Conservation (phyloP, 2,888 invertebrate genomes). For the Euplagia quadripunctaria region DNA sequence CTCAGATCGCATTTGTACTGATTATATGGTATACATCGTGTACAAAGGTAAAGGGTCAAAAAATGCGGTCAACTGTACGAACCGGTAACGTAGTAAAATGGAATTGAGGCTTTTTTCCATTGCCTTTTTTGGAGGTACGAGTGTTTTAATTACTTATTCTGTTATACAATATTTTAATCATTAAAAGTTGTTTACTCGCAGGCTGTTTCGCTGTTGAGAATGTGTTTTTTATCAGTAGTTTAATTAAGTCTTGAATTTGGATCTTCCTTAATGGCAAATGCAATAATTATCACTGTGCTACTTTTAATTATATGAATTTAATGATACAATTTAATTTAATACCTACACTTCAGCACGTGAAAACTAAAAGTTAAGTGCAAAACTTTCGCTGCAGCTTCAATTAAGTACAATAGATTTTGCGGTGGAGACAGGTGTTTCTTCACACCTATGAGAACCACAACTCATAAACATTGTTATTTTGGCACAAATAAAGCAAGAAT, state of each 20-base stretch:
- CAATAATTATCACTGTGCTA: not conserved
- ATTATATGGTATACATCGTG: slow-evolving; percentile 69
- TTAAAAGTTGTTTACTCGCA: no score
- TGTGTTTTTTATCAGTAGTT: no score
- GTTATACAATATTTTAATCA: not conserved
- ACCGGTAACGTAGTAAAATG: slow-evolving; percentile 41
- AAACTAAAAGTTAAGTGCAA: slow-evolving; percentile 3
- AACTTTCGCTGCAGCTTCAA: slow-evolving; percentile 31
- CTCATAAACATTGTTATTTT: slow-evolving; percentile 27
- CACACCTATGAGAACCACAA: slow-evolving; percentile 22
- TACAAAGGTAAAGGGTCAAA: slow-evolving; percentile 63
- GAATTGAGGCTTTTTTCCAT: slow-evolving; percentile 42
- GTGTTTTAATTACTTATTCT: not conserved
- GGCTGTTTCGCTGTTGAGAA: no score
- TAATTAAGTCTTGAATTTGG: no score
- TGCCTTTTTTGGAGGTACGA: not conserved
- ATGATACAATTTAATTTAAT: not conserved
- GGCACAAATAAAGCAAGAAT: slow-evolving; percentile 12
- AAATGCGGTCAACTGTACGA: slow-evolving; percentile 47
- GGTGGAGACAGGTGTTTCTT: slow-evolving; percentile 38
- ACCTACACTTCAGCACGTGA: not conserved
- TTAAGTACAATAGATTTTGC: slow-evolving; percentile 35
- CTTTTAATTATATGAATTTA: not conserved
- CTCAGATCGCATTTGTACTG: slow-evolving; percentile 82
- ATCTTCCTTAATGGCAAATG: not conserved